Conservation (phyloP, 1,140 invertebrate genomes). For the Drosophila mauritiana region DNA sequence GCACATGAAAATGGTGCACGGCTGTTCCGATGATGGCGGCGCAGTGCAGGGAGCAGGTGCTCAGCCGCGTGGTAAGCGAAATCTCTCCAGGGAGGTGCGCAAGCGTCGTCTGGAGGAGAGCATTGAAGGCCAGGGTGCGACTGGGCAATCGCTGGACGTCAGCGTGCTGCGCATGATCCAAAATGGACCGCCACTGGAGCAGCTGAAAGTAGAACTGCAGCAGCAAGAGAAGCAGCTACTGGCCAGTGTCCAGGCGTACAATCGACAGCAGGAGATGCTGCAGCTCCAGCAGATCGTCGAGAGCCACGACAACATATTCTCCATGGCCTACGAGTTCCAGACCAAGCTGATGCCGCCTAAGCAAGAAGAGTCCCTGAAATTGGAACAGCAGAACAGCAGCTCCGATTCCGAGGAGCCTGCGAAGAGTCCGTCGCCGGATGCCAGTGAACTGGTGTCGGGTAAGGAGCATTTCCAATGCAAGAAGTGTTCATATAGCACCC, state of each 20-base stretch:
- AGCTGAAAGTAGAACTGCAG: constrained; percentile 68
- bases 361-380: background rate
- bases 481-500: constrained; percentile 95
- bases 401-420: constrained; percentile 47
- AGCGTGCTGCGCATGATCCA: constrained; percentile 6
- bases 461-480: constrained; percentile 89
- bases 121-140: constrained; percentile 33
- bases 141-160: background rate
- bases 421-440: constrained; percentile 17
- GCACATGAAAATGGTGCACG: constrained; percentile 93
- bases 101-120: constrained; percentile 75
- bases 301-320: constrained; percentile 61
- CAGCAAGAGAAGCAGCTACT: constrained; percentile 60
- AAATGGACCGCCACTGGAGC: constrained; percentile 62
- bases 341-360: constrained; percentile 47
- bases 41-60: constrained; percentile 30
- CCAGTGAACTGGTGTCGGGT: constrained; percentile 4
- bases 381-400: constrained; percentile 44
- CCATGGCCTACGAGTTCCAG: constrained; percentile 74
- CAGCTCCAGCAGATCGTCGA: constrained; percentile 58
- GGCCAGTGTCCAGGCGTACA: constrained; percentile 57
- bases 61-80: constrained; percentile 53
- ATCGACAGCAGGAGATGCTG: constrained; percentile 59
- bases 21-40: constrained; percentile 70
- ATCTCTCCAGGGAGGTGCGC: constrained; percentile 67